Conservation (phyloP, 2,888 invertebrate species). For the Aphidoletes aphidimyza region DNA sequence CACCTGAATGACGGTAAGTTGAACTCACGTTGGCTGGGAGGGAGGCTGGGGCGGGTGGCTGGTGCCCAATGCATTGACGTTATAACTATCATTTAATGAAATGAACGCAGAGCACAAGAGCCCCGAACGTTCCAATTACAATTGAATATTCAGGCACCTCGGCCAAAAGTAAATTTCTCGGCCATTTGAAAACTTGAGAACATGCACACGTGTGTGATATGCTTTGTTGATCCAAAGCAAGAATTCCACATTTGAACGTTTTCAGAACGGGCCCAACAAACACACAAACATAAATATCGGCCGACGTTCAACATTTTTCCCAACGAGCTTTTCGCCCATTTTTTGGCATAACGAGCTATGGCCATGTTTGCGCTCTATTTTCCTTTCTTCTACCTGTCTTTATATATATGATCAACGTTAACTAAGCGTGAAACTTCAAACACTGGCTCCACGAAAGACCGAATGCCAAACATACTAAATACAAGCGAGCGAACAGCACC, state of each 20-base stretch:
- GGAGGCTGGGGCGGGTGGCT: too few species aligned
- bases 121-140: slow-evolving; percentile 9
- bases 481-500: too few species aligned
- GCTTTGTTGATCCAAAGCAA: slow-evolving; percentile 12
- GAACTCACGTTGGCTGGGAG: neutral
- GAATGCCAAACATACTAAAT: neutral
- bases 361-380: too few species aligned
- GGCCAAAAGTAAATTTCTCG: slow-evolving; percentile 22
- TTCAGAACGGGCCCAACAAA: neutral
- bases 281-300: too few species aligned
- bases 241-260: neutral
- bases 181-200: slow-evolving; percentile 42
- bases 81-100: slow-evolving; percentile 42
- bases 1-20: slow-evolving; percentile 29
- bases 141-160: slow-evolving; percentile 33
- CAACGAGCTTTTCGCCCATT: too few species aligned
- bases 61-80: slow-evolving; percentile 29
- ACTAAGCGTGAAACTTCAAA: neutral
- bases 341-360: too few species aligned
- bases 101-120: neutral
- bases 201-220: neutral
- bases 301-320: neutral
- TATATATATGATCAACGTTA: neutral
- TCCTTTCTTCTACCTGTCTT: neutral
- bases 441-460: neutral